Evolutionary conservation across 2,797 vertebrate species (phyloP), one percentile per base, ranked within the genome.

Genomic region (Aselliscus stoliczkanus): DNA sequence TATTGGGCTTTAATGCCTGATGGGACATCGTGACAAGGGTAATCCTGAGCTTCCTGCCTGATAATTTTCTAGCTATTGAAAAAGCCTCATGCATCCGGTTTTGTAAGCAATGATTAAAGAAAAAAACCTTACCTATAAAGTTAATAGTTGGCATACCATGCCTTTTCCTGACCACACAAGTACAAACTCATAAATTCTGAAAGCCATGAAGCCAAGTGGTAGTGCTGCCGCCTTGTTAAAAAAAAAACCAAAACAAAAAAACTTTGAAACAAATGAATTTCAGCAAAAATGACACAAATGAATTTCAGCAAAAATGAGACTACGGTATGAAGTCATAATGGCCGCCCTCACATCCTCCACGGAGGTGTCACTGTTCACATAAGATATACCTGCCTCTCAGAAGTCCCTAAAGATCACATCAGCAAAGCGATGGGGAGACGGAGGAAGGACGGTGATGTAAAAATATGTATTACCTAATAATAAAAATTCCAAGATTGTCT

Each of bases 131-230:
- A 69, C 50, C 75, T 83, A 83, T 73, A 83, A 93, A 67, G 56
- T 60, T 69, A 83, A 58, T 37, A 91, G 79, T 34, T 69, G 83
- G 73, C 25, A 79, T 70, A 7, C 27, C 21, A 44, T 39, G 37
- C 23, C 39, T 75, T 77, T 93, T 84, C 37, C 56, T 8, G 23
- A 91, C 69, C 50, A 25, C 47, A 56, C 37, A 83, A 79, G 58
- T 65, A 85, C 79, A 85, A 95, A 88, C 58, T 83, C 88, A 79
- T 81, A 94, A 96, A 90, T 88, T 90, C 34, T 72, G 39, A 96
- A 92, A 92, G 79, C 52, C 67, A 42, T 31, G 25, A 93, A 79
- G 84, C n/a, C 83, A 87, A 73, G 31, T 8, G 60, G 80, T 58
- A n/a, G 25, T 60, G 18, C 44, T 73, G 8, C 44, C 70, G 8